Evolutionary conservation across 2,888 invertebrate genomes (phyloP), one percentile per base, ranked within the genome.

Genomic region (Laspeyria flexula): DNA sequence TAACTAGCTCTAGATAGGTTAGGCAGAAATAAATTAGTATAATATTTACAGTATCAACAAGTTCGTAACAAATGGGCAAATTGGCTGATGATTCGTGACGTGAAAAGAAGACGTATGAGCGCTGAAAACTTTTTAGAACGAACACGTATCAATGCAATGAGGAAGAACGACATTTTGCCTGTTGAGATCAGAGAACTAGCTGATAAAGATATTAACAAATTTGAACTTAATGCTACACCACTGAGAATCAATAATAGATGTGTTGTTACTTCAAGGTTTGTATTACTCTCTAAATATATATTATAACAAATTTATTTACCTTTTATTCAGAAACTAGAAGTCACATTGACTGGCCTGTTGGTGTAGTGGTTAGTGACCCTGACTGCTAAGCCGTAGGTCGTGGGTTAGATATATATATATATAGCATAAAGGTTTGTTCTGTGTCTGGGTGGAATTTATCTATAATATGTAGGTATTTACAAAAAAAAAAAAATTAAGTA

Each of bases 141-240:
- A 60, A 90, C 97, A 47, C 94, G 98, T 49, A 92, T 97, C 0
- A 96, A 98, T 83, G 95, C 97, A 0, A 77, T 99, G 49, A 94
- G 97, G 48, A 97, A 96, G 81, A 98, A 98, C 79, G 94, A 95
- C 71, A 94, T 99, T 56, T 87, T 99, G 35, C 99, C 99, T 0
- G 69, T 90, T 12, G 97, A 97, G 89, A 90, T 95, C 2, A 91
- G 97, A 91, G 96, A 97, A 82, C 79, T 96, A 4, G 98, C 97
- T 3, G 94, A 95, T 69, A 92, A 94, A 59, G 96, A 97, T 75
- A 95, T 98, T 7, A 93, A 93, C 11, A 95, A 95, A 39, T 94
- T 97, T 65, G 98, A 97, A 0, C 90, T 95, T 69, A 96, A 96
- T 79, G 95, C 96, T 0, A 93, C 93, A 10, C 85, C 95, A 23